These are phyloP conservation scores for Ctenomys sociabilis DNA, from an alignment of 2,113 vertebrate species.

Conservation along the genomic window DNA sequence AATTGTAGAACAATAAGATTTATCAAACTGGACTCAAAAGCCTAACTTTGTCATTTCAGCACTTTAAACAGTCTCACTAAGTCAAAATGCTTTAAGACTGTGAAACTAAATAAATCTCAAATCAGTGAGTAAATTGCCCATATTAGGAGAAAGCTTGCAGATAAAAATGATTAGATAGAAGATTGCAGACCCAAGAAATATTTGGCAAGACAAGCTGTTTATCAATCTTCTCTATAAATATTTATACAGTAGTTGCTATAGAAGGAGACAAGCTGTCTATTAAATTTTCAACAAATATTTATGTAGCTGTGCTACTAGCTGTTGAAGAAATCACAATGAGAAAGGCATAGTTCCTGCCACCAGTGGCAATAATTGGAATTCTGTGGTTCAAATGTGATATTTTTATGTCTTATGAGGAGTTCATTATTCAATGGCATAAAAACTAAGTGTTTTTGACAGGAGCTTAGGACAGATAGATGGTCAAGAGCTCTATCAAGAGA, in stretches of 20 bases:
- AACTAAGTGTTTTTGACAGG: not conserved
- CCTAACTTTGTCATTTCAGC: not conserved
- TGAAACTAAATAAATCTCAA: not conserved
- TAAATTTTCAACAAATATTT: conserved; percentile 10
- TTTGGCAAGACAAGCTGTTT: not conserved
- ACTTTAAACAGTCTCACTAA: not conserved
- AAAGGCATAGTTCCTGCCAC: not conserved
- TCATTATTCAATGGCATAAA: not conserved
- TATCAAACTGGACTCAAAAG: not conserved
- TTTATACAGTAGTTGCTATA: not conserved
- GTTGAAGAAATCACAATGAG: not conserved
- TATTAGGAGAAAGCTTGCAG: not conserved
- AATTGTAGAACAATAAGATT: not conserved
- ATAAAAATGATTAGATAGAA: not conserved
- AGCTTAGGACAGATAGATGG: not conserved
- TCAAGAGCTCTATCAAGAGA: not conserved
- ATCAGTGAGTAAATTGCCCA: not conserved
- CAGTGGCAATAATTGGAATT: not conserved
- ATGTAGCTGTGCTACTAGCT: not conserved
- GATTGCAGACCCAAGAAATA: not conserved
- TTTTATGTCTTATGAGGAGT: not conserved
- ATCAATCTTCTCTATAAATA: not conserved
- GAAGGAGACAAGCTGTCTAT: not conserved
- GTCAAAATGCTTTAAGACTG: not conserved
- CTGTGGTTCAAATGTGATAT: not conserved